phyloP scores from a whole-genome alignment of 2,113 vertebrate genomes.

The Serranochromis macrocephalus region DNA sequence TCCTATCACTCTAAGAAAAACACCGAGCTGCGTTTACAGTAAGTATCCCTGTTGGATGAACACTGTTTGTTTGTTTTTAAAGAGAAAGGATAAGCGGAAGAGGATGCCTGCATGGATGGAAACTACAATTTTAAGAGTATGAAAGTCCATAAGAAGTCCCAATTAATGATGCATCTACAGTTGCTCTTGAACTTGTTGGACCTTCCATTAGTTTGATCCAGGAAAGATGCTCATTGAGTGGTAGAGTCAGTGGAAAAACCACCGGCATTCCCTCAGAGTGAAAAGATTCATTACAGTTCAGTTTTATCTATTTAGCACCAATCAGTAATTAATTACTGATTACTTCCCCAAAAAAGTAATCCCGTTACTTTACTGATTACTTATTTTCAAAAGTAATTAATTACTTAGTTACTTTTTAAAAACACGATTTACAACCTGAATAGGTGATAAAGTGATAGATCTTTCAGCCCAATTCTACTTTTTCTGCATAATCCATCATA shows the following conservation, averaged over 20 bases:
- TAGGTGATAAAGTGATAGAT: fast-evolving
- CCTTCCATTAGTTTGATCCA: neutral
- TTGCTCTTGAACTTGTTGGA: neutral
- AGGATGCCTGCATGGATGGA: neutral
- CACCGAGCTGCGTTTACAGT: neutral
- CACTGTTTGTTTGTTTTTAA: neutral
- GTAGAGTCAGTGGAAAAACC: neutral
- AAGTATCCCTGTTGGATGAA: neutral
- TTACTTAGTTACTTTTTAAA: too few species aligned
- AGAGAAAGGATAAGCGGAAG: neutral
- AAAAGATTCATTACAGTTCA: neutral
- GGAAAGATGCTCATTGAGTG: neutral
- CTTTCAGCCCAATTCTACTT: too few species aligned
- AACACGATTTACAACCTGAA: fast-evolving
- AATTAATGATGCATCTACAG: neutral
- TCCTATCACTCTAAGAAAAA: neutral
- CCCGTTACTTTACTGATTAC: too few species aligned
- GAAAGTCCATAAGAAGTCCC: neutral
- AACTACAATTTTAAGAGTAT: neutral
- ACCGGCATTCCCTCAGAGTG: neutral
- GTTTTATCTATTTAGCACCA: neutral
- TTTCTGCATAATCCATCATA: too few species aligned
- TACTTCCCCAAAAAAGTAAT: too few species aligned
- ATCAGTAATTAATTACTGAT: too few species aligned
- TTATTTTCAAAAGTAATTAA: too few species aligned